Base-by-base conservation (phyloP, 1,140 invertebrate genomes). In the Heliconius nattereri region DNA sequence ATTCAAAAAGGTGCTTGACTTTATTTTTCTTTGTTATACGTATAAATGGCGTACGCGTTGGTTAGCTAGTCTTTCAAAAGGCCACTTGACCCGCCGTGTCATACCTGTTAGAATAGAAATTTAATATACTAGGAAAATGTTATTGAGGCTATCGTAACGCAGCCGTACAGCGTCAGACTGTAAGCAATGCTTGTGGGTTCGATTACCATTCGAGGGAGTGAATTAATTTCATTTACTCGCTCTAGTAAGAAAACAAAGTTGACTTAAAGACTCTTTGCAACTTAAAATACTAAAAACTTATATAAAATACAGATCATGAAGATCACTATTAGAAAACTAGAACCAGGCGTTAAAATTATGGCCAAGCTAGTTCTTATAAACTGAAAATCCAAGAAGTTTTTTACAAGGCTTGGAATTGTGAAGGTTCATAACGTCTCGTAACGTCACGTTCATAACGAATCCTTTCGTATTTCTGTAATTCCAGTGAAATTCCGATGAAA, bases 41-140 rank as follows among this genome's bases (percentile, higher is more conserved):
- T 26, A 66, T 66, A 66, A 66, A 66, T 66, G 60, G 60, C 60
- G 60, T 66, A 66, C 60, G 60, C 60, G 60, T 66, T 66, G 60
- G 26, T 66, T 66, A 66, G 60, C 60, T 66, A 66, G 60, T 26
- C 9, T 66, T 66, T 66, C 26, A 66, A 66, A 29, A 66, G 60
- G 60, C 60, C 60, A 29, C 60, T 66, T 66, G 60, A 66, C 60
- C 60, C 13, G 8, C 11, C 60, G 23, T 66, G 60, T 66, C 60
- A 66, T 66, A 66, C 60, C 60, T 66, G 60, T 66, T 66, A 66
- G 23, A 66, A 66, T 29, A 26, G 60, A 66, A 66, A 66, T 66
- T 29, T 66, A 66, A 66, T 66, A 66, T 29, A 66, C 26, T 29
- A 13, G 23, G 1, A 66, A 66, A 66, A 66, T 52, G 19, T 20